phyloP scores from a whole-genome alignment of 1,140 invertebrate genomes.

The Drosophila ohnishii region DNA sequence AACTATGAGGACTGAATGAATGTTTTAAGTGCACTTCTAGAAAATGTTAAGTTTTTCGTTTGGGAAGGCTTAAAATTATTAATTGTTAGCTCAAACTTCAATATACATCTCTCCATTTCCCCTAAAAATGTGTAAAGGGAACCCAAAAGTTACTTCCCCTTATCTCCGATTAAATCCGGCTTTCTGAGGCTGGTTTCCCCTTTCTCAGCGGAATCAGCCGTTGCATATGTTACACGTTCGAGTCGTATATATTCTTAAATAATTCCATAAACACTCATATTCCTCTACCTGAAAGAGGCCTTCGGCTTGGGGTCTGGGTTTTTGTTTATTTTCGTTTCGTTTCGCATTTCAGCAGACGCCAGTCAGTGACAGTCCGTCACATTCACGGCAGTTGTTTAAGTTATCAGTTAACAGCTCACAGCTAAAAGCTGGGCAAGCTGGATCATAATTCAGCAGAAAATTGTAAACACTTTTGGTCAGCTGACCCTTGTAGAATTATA shows the following conservation, averaged over 20 bases:
- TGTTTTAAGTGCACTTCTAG: slow-evolving; percentile 6
- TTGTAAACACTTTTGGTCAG: slow-evolving; percentile 43
- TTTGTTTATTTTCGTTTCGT: slow-evolving; percentile 42
- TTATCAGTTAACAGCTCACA: slow-evolving; percentile 71
- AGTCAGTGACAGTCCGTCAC: slow-evolving; percentile 20
- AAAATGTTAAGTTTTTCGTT: background rate
- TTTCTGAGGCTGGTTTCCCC: slow-evolving; percentile 3
- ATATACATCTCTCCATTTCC: background rate
- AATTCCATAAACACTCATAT: slow-evolving; percentile 38
- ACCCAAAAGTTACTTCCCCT: slow-evolving; percentile 1
- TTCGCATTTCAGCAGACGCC: slow-evolving; percentile 45
- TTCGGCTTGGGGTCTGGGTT: slow-evolving; percentile 6
- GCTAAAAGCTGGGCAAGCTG: slow-evolving; percentile 46
- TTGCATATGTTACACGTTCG: slow-evolving; percentile 21
- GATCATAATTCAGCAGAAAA: slow-evolving; percentile 50
- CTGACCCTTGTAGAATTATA: slow-evolving; percentile 34
- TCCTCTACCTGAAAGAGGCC: slow-evolving; percentile 35
- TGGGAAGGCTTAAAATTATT: background rate
- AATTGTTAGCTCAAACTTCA: background rate
- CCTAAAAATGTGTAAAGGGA: background rate
- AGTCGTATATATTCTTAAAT: slow-evolving; percentile 18
- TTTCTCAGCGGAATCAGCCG: slow-evolving; percentile 2
- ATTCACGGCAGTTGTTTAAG: slow-evolving; percentile 64
- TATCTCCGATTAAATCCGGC: background rate
- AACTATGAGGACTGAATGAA: slow-evolving; percentile 25